Evolutionary conservation across 2,797 vertebrate genomes (phyloP), one percentile per base, ranked within the genome.

Genomic region (Paguma larvata): DNA sequence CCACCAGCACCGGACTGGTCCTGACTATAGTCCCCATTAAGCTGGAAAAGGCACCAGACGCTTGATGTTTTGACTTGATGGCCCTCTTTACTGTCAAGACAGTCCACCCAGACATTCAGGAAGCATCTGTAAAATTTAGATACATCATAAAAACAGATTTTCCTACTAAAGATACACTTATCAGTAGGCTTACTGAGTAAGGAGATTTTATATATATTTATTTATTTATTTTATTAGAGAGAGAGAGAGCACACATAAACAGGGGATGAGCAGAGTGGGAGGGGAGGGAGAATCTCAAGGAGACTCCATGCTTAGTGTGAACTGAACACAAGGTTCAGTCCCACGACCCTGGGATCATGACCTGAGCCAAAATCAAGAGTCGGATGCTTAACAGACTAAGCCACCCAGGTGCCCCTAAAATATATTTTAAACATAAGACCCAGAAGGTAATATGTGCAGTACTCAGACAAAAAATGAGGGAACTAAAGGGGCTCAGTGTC

Each of bases 61-160:
- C 27, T 78, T 80, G 11, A 84, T 84, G 5, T 19, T 85, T 70
- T 83, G 34, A 75, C 85, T 25, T 9, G 23, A 83, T 77, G 59
- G 21, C 9, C 27, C 11, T 79, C 51, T 86, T 46, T 84, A 59
- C 46, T 34, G 53, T 14, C n/a, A 41, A 41, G 32, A 41, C 13
- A 72, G 75, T 78, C 30, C 13, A 83, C 7, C 21, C n/a, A 80
- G 70, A 75, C 62, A 88, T 80, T 79, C 25, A 38, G 32, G 51
- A 92, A 90, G 41, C 25, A 48, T 59, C 89, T 82, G n/a, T 85
- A 59, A 72, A 48, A 62, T 86, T 46, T 89, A 85, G 89, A 73
- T n/a, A 53, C 6, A 73, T 25, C 18, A 78, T 32, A 84, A 70
- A 70, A 89, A n/a, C 18, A 72, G 27, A 27, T 21, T 83, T 85